Evolutionary conservation across 2,888 invertebrate genomes (phyloP).

Genomic region (Strigamia maritima): DNA sequence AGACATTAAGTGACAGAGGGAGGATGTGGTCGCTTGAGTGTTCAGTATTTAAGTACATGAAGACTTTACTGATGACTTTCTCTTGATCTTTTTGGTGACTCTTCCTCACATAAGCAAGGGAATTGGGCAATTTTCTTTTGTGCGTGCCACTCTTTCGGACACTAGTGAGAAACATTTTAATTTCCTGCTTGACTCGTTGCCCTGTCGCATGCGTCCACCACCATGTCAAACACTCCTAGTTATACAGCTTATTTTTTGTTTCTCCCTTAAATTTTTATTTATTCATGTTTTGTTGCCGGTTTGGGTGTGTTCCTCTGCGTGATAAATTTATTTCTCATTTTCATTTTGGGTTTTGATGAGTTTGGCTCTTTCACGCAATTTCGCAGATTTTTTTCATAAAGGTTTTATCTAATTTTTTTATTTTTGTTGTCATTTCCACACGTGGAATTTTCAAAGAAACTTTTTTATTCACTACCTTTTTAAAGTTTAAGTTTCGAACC

Average conservation of each 20-base stretch:
- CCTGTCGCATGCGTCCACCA: not conserved
- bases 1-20: not conserved
- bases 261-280: not conserved
- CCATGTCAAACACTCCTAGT: not conserved
- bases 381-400: not conserved
- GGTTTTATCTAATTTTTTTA: not conserved
- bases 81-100: slow-evolving; percentile 25
- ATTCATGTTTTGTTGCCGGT: not conserved
- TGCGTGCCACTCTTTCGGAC: slow-evolving; percentile 18
- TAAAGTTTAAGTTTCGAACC: not conserved
- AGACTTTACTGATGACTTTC: not conserved
- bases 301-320: slow-evolving; percentile 22
- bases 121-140: slow-evolving; percentile 28
- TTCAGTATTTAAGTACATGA: slow-evolving; percentile 8
- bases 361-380: slow-evolving; percentile 13
- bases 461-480: not conserved
- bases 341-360: slow-evolving; percentile 6
- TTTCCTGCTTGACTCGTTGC: slow-evolving; percentile 28
- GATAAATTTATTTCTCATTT: slow-evolving; percentile 28
- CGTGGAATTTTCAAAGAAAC: not conserved
- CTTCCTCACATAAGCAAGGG: slow-evolving; percentile 18
- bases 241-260: not conserved
- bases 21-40: slow-evolving; percentile 26
- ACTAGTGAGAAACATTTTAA: slow-evolving; percentile 25
- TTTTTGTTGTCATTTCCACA: not conserved